Percentiles rank a stretch among this genome's conserved stretches.
Evolutionary conservation across 2,888 invertebrate species (phyloP).

Genomic region (Odontocolon sp.): DNA sequence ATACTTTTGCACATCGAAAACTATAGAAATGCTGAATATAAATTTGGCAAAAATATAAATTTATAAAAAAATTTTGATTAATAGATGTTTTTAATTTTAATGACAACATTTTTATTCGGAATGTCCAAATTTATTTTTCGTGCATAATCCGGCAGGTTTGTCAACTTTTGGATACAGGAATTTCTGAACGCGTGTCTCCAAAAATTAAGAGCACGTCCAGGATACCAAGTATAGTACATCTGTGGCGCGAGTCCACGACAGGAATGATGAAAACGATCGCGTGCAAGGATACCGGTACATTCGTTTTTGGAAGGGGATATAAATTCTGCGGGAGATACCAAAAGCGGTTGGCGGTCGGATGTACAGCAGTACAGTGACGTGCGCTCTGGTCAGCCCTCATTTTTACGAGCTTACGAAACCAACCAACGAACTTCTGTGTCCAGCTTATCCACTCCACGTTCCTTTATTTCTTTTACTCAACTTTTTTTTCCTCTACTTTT

Average conservation of each 20-base stretch:
- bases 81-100: no score
- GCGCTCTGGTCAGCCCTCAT: neutral
- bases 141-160: neutral
- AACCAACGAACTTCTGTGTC: neutral
- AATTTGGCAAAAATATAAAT: no score
- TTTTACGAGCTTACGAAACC: no score
- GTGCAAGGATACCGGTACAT: conserved; percentile 47
- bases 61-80: no score
- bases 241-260: neutral
- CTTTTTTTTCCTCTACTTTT: neutral
- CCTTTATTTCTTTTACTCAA: neutral
- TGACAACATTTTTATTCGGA: no score
- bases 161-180: neutral
- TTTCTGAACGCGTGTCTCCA: conserved; percentile 39
- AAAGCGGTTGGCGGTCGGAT: neutral
- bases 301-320: conserved; percentile 22
- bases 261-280: conserved; percentile 53
- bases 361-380: neutral
- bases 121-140: no score
- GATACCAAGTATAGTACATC: neutral
- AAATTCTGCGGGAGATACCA: conserved; percentile 31
- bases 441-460: neutral
- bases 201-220: conserved; percentile 34
- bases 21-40: no score
- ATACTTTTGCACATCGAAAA: no score